These are phyloP conservation scores for Adela reaumurella DNA, from an alignment of 2,888 invertebrate genomes.

Conservation along the genomic window DNA sequence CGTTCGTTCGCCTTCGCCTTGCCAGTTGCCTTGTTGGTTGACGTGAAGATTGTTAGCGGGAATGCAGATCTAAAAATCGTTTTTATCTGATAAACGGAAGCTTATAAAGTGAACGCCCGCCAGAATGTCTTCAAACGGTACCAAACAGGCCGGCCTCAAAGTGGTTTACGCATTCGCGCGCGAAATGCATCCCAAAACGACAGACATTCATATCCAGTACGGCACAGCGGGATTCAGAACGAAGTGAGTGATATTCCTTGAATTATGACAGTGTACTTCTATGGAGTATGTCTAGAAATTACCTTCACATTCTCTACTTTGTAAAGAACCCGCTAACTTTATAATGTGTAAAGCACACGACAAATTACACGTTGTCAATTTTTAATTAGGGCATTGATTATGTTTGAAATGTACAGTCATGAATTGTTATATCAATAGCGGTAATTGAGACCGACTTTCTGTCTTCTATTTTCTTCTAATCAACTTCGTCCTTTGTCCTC, in stretches of 20 bases:
- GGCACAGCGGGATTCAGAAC: constrained; percentile 85
- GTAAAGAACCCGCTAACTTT: too few species aligned
- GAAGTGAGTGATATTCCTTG: constrained; percentile 56
- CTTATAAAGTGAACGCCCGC: neutral
- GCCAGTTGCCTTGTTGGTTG: neutral
- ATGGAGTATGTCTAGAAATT: too few species aligned
- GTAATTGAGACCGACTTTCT: too few species aligned
- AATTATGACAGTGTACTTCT: too few species aligned
- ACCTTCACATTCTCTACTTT: too few species aligned
- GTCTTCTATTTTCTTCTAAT: too few species aligned
- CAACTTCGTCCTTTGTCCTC: too few species aligned
- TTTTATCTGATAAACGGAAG: neutral
- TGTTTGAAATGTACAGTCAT: too few species aligned
- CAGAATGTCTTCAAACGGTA: constrained; percentile 1
- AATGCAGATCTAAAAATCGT: neutral
- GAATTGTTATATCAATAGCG: too few species aligned
- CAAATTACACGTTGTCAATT: too few species aligned
- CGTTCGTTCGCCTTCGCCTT: neutral
- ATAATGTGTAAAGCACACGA: too few species aligned
- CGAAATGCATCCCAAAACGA: constrained; percentile 72
- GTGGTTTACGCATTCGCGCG: constrained; percentile 74
- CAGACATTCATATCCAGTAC: constrained; percentile 67
- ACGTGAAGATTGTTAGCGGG: neutral
- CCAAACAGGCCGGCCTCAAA: constrained; percentile 52
- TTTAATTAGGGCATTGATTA: too few species aligned